Conservation (phyloP, 2,113 vertebrate species). For the Aegotheles bennettii region DNA sequence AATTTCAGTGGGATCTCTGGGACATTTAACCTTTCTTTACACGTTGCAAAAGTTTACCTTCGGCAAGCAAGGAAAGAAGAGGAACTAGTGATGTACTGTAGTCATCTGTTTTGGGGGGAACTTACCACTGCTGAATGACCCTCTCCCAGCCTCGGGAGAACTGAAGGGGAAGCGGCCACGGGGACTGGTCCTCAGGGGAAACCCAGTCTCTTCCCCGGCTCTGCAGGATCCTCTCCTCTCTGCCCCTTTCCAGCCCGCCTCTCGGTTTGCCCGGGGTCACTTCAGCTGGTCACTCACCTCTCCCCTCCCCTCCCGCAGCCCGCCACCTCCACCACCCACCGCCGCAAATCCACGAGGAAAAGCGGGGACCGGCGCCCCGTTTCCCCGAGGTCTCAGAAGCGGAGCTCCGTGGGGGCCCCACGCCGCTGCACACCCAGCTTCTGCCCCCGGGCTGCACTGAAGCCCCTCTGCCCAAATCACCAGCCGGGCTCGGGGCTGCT, state of each 20-base stretch:
- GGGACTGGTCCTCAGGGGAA: not conserved
- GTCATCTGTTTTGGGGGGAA: not conserved
- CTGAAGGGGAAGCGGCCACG: not conserved
- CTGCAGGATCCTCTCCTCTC: not conserved
- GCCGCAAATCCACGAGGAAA: not conserved
- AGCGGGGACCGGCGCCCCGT: not conserved
- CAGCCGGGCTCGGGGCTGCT: too few species aligned
- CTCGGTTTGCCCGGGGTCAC: not conserved
- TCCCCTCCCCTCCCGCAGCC: not conserved
- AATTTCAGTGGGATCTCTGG: not conserved
- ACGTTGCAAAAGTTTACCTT: not conserved
- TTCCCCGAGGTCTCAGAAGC: not conserved
- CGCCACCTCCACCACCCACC: too few species aligned
- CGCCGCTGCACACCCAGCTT: too few species aligned
- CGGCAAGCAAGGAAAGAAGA: not conserved
- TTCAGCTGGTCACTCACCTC: not conserved
- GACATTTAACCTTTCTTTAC: not conserved
- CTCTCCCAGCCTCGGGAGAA: not conserved
- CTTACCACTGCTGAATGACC: not conserved
- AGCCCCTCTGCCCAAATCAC: not conserved
- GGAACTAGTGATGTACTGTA: not conserved
- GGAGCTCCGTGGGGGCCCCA: rapidly evolving
- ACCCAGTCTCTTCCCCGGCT: not conserved
- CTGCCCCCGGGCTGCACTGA: too few species aligned
- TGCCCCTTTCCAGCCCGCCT: not conserved